Base-by-base conservation (phyloP, 2,888 invertebrate genomes). In the Drosophila setosimentum region DNA sequence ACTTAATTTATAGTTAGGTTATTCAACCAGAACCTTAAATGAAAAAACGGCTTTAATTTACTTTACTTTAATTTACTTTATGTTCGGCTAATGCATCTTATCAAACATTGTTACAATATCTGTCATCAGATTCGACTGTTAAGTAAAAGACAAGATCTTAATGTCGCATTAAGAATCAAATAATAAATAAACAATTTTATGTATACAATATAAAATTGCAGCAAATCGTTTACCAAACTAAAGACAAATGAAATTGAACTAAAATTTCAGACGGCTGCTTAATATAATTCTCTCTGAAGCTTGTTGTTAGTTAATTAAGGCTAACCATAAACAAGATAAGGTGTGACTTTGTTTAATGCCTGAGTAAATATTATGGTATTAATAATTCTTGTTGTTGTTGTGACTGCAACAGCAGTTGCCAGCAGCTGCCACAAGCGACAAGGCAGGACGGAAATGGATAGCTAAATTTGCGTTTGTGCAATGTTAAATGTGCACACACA, bases 341-440 rank as follows among this genome's bases (percentile, higher is more conserved):
- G 89, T 86, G 86, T 86, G 82, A 86, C 81, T 76, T 78, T 64
- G 72, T 67, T 86, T 80, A 86, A 88, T 86, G 84, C 83, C 61
- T 49, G 72, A 77, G 66, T 74, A 82, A 78, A 82, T 84, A 65
- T 80, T 67, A 80, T 68, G 67, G 60, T 65, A 80, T 77, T 76
- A 62, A 69, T 66, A 76, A 71, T 86, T 49, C 53, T 66, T 54
- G 35, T 21, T 42, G 60, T 27, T 58, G 65, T 30, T 50, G 60
- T 21, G 40, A 57, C 7, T 68, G 68, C 68, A 50, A 48, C 63
- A 62, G 29, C 65, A 49, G 63, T 64, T 53, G 53, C 30, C 24
- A 78, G 71, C 60, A 78, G 73, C 60, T 72, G 75, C 49, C 66
- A 63, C 53, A 66, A 49, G 62, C 58, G 21, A 37, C 49, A 60